Evolutionary conservation across 2,113 vertebrate species (phyloP), one percentile per base, ranked within the genome.

Genomic region (Aphelocoma coerulescens): DNA sequence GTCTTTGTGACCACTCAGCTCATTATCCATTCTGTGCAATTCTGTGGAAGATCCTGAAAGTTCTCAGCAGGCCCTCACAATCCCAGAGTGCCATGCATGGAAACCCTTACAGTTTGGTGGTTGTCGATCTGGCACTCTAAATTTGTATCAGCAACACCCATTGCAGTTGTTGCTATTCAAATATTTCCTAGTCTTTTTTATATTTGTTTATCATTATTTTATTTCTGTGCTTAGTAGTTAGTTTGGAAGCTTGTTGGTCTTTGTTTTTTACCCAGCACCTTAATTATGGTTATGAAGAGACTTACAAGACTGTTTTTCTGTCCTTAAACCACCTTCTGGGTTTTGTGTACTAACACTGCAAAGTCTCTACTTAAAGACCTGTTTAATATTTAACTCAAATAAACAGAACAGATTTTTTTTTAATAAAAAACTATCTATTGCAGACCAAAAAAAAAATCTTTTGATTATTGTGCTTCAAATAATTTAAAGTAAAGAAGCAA

Each of bases 331-430:
- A 8, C 15, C 61, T 72, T 84, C 77, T 67, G 44, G 49, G 37
- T 74, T 84, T 93, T 77, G 19, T 20, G 4, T 88, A 37, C 75
- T 43, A 91, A 48, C 22, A 58, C 72, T 86, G 83, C 23, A 46
- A 35, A 62, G 24, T 82, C 52, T 72, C 32, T 62, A 5, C 92
- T 71, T 81, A 55, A 89, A 79, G 16, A 63, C 57, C 49, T 75
- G 76, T 65, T 97, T 97, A 96, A 97, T 97, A 91, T 97, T 95
- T 96, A 97, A 96, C 89, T 84, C 35, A 58, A 43, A 78, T 65
- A 88, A 96, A 81, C 55, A 81, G 46, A 72, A 77, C 51, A 49
- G 68, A 41, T 33, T 33, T n/a, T 55, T 80, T 62, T 30, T 13
- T 24, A 23, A 48, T 41, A 78, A 16, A 78, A 71, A 85, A 63